These are phyloP conservation scores for Dromaius novaehollandiae DNA, from an alignment of 2,113 vertebrate species.

Conservation along the genomic window DNA sequence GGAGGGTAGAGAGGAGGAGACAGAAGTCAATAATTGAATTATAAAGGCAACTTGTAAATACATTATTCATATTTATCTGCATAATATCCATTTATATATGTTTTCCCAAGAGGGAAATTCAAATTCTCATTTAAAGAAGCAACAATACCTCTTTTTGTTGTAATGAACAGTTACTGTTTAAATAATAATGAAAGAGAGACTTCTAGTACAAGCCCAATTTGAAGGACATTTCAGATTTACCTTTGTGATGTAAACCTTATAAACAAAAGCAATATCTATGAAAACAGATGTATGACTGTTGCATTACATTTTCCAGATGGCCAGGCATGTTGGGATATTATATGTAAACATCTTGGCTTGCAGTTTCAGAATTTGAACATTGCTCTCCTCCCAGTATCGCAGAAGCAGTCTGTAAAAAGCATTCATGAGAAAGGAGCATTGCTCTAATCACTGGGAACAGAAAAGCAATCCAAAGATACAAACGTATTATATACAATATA, in stretches of 20 bases:
- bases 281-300: slow-evolving; percentile 84
- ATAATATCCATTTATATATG: background rate
- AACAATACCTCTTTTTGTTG: background rate
- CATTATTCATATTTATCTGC: slow-evolving; percentile 54
- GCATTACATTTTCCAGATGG: slow-evolving; percentile 98
- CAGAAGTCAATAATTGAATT: slow-evolving; percentile 73
- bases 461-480: background rate
- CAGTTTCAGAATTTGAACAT: slow-evolving; percentile 91
- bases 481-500: background rate
- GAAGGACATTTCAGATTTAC: slow-evolving; percentile 76
- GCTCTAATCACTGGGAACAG: slow-evolving; percentile 41
- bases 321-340: slow-evolving; percentile 89
- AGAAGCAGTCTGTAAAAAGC: slow-evolving; percentile 88
- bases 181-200: slow-evolving; percentile 55
- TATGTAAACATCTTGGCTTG: slow-evolving; percentile 92
- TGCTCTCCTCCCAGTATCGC: slow-evolving; percentile 90
- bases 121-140: slow-evolving; percentile 11
- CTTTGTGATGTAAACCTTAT: slow-evolving; percentile 80
- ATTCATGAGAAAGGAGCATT: slow-evolving; percentile 72
- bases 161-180: slow-evolving; percentile 17
- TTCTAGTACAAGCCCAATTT: slow-evolving; percentile 33
- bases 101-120: slow-evolving; percentile 47
- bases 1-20: slow-evolving; percentile 71
- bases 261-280: slow-evolving; percentile 80
- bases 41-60: slow-evolving; percentile 52